Evolutionary conservation across 1,140 invertebrate species (phyloP), one percentile per base, ranked within the genome.

Genomic region (Subanguina moxae): DNA sequence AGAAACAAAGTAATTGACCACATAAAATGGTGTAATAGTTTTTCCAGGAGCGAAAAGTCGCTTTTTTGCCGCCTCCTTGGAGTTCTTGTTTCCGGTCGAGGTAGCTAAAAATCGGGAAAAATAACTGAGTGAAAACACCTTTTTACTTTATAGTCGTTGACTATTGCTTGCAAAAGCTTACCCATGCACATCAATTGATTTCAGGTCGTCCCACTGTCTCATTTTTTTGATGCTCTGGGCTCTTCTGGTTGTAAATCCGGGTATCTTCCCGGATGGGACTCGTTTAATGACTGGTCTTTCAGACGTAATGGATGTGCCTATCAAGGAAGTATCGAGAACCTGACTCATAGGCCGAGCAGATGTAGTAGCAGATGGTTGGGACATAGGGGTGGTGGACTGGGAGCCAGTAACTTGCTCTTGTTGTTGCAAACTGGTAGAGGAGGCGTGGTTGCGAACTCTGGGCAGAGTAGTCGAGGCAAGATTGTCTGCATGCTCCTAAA

Each of bases 1-100:
- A 98, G 89, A 98, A 97, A 85, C 93, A 97, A 25, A 98, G 84
- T 67, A 97, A 83, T 83, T 98, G 94, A 0, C 94, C 94, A 82
- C 93, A 97, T 0, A 97, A 85, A 30, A 97, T 93, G 1, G 91
- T 92, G 82, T 96, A 94, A 84, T 91, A 93, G 58, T 88, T 88
- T 78, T 94, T 94, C 94, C 94, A 97, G 0, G 92, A 93, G 5
- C 94, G 85, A 13, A 95, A 91, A 0, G 93, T 90, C 0, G 94
- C 93, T 73, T 91, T 89, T 84, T 94, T 95, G 1, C 93, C 93
- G 19, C 92, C 93, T 67, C 88, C 89, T 71, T 94, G 91, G 1
- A 94, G 84, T 76, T 95, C 91, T 80, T 97, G 94, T 84, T 98
- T 97, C 28, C 94, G 87, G 70, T 97, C 94, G 38, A 98, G 83